phyloP scores from a whole-genome alignment of 1,140 invertebrate species.

The Calephelis nemesis region DNA sequence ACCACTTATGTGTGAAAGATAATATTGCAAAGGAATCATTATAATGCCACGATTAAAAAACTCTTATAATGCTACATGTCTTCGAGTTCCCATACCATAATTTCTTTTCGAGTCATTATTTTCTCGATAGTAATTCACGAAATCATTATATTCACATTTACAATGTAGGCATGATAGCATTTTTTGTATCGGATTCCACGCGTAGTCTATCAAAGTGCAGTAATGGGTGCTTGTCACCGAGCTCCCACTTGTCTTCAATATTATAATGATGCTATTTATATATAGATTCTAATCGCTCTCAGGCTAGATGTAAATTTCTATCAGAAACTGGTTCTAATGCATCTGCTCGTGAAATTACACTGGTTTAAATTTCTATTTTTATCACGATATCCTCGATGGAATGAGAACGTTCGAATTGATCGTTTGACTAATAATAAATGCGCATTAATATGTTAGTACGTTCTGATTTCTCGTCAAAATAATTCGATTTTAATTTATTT shows the following conservation, averaged over 20 bases:
- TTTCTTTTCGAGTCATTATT: too few species aligned
- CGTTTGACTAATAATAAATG: too few species aligned
- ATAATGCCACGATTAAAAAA: too few species aligned
- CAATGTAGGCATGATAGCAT: not conserved
- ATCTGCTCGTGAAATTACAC: slow-evolving; percentile 12
- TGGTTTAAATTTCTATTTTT: slow-evolving; percentile 9
- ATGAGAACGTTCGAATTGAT: not conserved
- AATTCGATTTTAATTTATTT: too few species aligned
- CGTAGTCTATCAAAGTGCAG: slow-evolving; percentile 3
- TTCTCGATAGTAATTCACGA: not conserved
- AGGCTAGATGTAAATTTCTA: slow-evolving; percentile 11
- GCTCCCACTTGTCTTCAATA: not conserved
- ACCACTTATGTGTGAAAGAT: too few species aligned
- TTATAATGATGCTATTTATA: slow-evolving; percentile 1
- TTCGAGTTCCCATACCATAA: not conserved
- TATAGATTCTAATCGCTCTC: slow-evolving; percentile 1
- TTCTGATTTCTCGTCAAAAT: too few species aligned
- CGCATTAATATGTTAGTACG: too few species aligned
- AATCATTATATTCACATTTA: slow-evolving; percentile 15
- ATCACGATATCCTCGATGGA: not conserved
- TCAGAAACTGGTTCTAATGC: slow-evolving; percentile 5
- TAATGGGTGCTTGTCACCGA: not conserved
- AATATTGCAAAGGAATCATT: too few species aligned
- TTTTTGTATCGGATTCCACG: slow-evolving; percentile 1
- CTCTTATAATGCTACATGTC: not conserved